Evolutionary conservation across 37 sponge, comb jelly and placozoan species (phyloP), one percentile per base, ranked within the genome.

Genomic region (Hormiphora californensis): DNA sequence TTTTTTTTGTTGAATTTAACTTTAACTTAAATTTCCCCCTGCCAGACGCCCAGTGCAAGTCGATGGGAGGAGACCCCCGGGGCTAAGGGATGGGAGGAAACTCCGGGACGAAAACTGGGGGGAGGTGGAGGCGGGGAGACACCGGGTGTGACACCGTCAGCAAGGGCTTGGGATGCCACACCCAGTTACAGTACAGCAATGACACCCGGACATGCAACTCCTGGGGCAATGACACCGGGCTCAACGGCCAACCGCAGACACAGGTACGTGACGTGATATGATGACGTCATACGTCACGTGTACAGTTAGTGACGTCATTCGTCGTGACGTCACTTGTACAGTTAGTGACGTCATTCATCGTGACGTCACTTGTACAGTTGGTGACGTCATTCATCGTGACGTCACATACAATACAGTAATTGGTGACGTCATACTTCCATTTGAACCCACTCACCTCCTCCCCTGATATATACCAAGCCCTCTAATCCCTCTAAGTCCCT

Each of bases 61-160:
- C 73, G 88, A 9, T 96, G 96, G 96, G 96, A 92, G 11, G 96
- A 96, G 85, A 96, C 96, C 27, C 96, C 96, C n/a, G 94, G 91
- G 21, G 15, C 40, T 15, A 95, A 93, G 63, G 92, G 91, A n/a
- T 86, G 90, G 37, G 92, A 93, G 63, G 81, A 73, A 21, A 93
- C 96, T 9, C 94, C 96, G 0, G 92, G 89, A 11, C 31, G 59
- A 9, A 33, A n/a, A 23, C 94, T 94, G 0, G 92, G 89, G 4
- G n/a, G 59, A 9, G 17, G 12, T n/a, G 43, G 43, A 40, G 81
- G 81, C 7, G 43, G 81, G 17, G 81, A 73, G 44, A 73, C 81
- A 22, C 81, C 81, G 7, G 88, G 87, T 21, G 63, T 85, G 38
- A 92, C 92, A 0, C 92, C 94, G 39, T 57, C 73, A 5, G 54